Conservation (phyloP, 2,888 invertebrate species). For the Diaperis boleti region DNA sequence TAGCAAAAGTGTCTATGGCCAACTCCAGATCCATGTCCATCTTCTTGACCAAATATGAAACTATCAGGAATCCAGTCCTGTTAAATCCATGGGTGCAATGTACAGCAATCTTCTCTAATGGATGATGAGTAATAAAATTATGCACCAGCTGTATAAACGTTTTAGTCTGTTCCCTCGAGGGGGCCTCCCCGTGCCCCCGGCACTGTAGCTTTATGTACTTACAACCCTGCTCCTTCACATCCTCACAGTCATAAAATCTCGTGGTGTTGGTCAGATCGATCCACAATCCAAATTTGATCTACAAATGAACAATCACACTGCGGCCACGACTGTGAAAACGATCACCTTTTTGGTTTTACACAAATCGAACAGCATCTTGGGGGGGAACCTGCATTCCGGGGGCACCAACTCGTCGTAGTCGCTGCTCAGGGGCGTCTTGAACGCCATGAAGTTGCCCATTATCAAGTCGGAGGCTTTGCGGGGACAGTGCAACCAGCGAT, state of each 20-base stretch:
- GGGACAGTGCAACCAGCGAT: slow-evolving; percentile 90
- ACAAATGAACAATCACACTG: slow-evolving; percentile 44
- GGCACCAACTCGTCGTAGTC: slow-evolving; percentile 89
- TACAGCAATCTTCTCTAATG: slow-evolving; percentile 83
- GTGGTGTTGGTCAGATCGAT: slow-evolving; percentile 96
- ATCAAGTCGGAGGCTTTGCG: slow-evolving; percentile 81
- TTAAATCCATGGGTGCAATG: slow-evolving; percentile 99
- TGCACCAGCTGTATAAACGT: slow-evolving; percentile 86
- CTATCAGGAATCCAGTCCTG: slow-evolving; percentile 95
- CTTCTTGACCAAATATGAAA: slow-evolving; percentile 89
- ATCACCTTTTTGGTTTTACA: slow-evolving; percentile 82
- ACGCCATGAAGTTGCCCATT: slow-evolving; percentile 88
- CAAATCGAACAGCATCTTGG: slow-evolving; percentile 87
- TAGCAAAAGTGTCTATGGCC: slow-evolving; percentile 82
- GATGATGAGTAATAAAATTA: slow-evolving; percentile 83
- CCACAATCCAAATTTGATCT: slow-evolving; percentile 93
- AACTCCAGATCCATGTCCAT: slow-evolving; percentile 87
- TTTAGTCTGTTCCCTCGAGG: slow-evolving; percentile 84
- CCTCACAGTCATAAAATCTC: slow-evolving; percentile 89
- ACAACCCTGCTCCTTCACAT: slow-evolving; percentile 81
- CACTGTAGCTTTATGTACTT: slow-evolving; percentile 91
- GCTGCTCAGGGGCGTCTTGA: slow-evolving; percentile 91
- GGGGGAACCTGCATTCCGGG: slow-evolving; percentile 84
- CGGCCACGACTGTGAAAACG: too few relatives aligned
- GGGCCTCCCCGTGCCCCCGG: slow-evolving; percentile 93